Conservation (phyloP, 2,797 vertebrate species). For the Microctenopoma lineatum region DNA sequence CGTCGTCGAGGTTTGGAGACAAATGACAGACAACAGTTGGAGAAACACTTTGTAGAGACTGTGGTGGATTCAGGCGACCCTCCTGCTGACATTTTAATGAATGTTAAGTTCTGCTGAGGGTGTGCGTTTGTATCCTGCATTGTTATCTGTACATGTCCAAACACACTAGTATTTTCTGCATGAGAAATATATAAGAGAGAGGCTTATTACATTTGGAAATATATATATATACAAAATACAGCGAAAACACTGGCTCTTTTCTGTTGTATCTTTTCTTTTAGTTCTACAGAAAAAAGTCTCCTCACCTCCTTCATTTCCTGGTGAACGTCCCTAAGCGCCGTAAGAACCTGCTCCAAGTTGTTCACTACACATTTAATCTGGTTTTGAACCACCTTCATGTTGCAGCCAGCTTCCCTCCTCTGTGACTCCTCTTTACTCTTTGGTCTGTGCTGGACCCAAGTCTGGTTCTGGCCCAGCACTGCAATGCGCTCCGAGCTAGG, state of each 20-base stretch:
- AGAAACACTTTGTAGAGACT: slow-evolving; percentile 46
- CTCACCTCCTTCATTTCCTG: slow-evolving; percentile 88
- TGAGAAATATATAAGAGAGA: slow-evolving; percentile 28
- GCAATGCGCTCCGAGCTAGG: slow-evolving; percentile 36
- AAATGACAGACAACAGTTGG: slow-evolving; percentile 33
- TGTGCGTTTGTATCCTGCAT: slow-evolving; percentile 48
- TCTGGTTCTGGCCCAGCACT: slow-evolving; percentile 53
- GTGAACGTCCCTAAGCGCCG: slow-evolving; percentile 82
- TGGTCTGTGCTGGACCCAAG: slow-evolving; percentile 37
- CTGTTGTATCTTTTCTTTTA: neutral
- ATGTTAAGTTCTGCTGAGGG: slow-evolving; percentile 71
- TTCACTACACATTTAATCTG: slow-evolving; percentile 83
- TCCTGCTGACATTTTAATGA: slow-evolving; percentile 65
- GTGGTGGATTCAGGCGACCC: slow-evolving; percentile 33
- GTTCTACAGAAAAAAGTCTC: neutral
- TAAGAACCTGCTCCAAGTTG: slow-evolving; percentile 83
- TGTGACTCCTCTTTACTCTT: slow-evolving; percentile 21
- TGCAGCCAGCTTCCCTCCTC: slow-evolving; percentile 51
- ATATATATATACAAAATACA: too few species aligned
- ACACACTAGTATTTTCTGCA: slow-evolving; percentile 52
- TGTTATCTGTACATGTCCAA: slow-evolving; percentile 55
- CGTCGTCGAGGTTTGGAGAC: slow-evolving; percentile 32
- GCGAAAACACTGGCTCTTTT: neutral
- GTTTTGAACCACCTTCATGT: slow-evolving; percentile 75
- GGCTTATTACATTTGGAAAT: slow-evolving; percentile 10